Evolutionary conservation across 1,140 invertebrate genomes (phyloP), one percentile per base, ranked within the genome.

Genomic region (Copidosoma floridanum): DNA sequence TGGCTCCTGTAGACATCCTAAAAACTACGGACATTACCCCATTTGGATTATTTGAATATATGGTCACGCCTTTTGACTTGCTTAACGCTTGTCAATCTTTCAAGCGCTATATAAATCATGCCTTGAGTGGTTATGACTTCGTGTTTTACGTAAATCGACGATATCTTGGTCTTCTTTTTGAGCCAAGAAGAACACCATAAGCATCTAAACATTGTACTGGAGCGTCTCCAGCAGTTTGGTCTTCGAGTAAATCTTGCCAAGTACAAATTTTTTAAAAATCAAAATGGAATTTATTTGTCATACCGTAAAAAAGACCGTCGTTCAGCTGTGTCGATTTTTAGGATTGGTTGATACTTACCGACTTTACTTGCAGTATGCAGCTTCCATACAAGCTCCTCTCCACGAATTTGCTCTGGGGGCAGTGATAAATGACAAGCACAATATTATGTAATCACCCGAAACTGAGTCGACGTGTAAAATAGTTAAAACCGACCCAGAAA

Each of bases 281-380:
- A 53, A 65, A 24, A 47, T 74, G 3, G 58, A 63, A 16, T 77
- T 77, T 56, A 50, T 76, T 2, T 72, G 74, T 2, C 67, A 72
- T 61, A 12, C 35, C 2, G 63, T 79, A 0, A 53, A 52, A 3
- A 14, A 11, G 0, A 55, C 41, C 4, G n/a, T 55, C 1, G 20
- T 37, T 6, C 24, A 58, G 12, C 7, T 58, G 6, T 26, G 35
- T 1, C 11, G 37, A 10, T 58, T 50, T 14, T 35, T 57, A 11
- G 35, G 16, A 1, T 35, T 48, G 27, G 43, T n/a, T 24, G 50
- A 50, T 26, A 50, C 50, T 50, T 58, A 58, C 27, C 46, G 46
- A 2, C 32, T 44, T 7, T 50, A 26, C 29, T 4, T 51, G 2
- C 57, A 29, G 0, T n/a, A 51, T 1, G 24, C 48, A 0, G 57